These are phyloP conservation scores for Hepsetus odoe DNA, from an alignment of 2,113 vertebrate species.

Conservation along the genomic window DNA sequence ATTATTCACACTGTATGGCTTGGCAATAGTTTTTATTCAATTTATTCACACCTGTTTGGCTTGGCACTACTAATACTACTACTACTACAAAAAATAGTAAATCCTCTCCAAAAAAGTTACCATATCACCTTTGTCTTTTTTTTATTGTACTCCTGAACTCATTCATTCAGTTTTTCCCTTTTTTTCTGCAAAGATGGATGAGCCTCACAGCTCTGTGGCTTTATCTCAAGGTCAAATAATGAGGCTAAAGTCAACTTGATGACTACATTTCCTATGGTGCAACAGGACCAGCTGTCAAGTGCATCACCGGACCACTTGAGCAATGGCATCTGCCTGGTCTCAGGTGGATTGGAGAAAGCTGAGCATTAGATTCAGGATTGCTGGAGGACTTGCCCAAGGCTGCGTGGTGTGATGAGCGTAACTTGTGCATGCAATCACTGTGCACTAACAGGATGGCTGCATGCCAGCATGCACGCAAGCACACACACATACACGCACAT, in stretches of 20 bases:
- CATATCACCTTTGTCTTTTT: too few relatives aligned
- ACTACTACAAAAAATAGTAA: too few relatives aligned
- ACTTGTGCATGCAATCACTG: background rate
- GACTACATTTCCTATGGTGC: conserved; percentile 21
- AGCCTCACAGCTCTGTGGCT: background rate
- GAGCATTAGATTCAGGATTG: background rate
- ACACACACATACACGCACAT: conserved; percentile 11
- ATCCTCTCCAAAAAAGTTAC: too few relatives aligned
- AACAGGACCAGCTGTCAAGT: background rate
- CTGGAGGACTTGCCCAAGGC: background rate
- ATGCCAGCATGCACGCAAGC: background rate
- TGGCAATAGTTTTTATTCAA: too few relatives aligned
- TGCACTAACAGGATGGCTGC: background rate
- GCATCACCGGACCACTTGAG: background rate
- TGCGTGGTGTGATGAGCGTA: background rate
- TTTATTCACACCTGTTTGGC: too few relatives aligned
- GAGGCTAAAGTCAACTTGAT: background rate
- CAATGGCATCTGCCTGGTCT: conserved; percentile 4
- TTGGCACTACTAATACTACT: too few relatives aligned
- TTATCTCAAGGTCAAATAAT: conserved; percentile 28
- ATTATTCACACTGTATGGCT: too few relatives aligned
- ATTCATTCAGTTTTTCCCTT: too few relatives aligned
- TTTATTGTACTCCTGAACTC: too few relatives aligned
- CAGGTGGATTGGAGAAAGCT: background rate
- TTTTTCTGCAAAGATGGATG: too few relatives aligned